phyloP scores from a whole-genome alignment of 2,797 vertebrate species.

The Streptopelia turtur region DNA sequence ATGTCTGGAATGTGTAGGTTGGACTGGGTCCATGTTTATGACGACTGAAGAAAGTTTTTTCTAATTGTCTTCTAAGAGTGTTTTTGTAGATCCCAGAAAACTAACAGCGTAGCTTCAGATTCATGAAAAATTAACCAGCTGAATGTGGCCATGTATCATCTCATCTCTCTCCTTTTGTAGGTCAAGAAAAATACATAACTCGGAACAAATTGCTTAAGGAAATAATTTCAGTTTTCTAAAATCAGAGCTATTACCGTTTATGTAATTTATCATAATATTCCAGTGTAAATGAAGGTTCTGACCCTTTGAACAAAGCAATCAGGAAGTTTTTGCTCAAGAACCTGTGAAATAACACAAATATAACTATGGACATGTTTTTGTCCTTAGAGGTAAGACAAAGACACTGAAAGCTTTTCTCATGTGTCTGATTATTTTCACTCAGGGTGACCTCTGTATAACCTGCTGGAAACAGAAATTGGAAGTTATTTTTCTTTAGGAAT shows the following conservation, averaged over 20 bases:
- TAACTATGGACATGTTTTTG: neutral
- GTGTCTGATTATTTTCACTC: neutral
- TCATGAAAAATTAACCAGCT: neutral
- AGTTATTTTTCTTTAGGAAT: neutral
- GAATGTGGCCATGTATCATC: neutral
- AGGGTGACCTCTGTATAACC: neutral
- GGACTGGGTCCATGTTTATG: neutral
- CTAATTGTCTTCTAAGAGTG: neutral
- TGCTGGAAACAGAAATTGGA: neutral
- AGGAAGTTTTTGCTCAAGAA: neutral
- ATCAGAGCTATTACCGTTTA: neutral
- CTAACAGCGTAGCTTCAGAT: neutral
- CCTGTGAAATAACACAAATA: neutral
- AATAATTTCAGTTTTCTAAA: neutral
- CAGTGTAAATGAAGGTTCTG: neutral
- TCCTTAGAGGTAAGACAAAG: neutral
- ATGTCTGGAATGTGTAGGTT: neutral
- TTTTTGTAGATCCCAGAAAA: neutral
- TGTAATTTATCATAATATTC: constrained; percentile 7
- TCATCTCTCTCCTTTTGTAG: neutral
- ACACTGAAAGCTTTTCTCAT: neutral
- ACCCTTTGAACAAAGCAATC: neutral
- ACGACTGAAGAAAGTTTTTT: neutral
- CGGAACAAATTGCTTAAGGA: neutral
- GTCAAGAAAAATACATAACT: neutral